phyloP scores from a whole-genome alignment of 2,113 vertebrate species.

The Atrichornis clamosus region DNA sequence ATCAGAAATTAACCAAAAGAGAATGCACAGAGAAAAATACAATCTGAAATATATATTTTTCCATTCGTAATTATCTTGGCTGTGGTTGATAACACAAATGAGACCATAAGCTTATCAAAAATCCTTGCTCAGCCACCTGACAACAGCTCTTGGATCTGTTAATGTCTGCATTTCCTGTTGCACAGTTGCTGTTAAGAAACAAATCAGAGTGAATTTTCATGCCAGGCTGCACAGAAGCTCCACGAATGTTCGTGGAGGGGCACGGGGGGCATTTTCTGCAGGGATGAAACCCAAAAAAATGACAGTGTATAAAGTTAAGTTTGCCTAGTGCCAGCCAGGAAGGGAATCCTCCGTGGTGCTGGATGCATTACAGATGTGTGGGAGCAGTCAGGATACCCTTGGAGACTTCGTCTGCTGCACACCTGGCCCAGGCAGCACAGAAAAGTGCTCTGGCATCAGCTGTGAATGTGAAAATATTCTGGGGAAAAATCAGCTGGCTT shows the following conservation, averaged over 20 bases:
- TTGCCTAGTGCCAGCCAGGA: not conserved
- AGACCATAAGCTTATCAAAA: not conserved
- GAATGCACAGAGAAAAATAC: not conserved
- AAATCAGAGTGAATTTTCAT: not conserved
- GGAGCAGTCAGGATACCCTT: not conserved
- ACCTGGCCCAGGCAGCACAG: not conserved
- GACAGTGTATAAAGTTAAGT: not conserved
- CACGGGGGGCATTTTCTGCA: not conserved
- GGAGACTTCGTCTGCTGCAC: not conserved
- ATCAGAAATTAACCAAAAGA: not conserved
- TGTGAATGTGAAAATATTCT: not conserved
- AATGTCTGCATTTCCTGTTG: not conserved
- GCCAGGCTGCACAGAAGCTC: not conserved
- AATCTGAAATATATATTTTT: not conserved
- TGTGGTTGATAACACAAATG: not conserved
- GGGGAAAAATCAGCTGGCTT: not conserved
- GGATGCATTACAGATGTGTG: not conserved
- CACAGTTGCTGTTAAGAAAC: conserved; percentile 14
- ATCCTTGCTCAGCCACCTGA: not conserved
- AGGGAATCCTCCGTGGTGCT: not conserved
- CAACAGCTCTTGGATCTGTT: not conserved
- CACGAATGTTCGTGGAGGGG: accelerated
- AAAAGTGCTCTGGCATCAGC: not conserved
- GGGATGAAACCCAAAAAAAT: not conserved
- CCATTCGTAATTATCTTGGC: not conserved